A percentile compares a stretch with the other conserved stretches of the same genome.
Conservation (phyloP, 2,797 vertebrate species). For the Morus bassanus region DNA sequence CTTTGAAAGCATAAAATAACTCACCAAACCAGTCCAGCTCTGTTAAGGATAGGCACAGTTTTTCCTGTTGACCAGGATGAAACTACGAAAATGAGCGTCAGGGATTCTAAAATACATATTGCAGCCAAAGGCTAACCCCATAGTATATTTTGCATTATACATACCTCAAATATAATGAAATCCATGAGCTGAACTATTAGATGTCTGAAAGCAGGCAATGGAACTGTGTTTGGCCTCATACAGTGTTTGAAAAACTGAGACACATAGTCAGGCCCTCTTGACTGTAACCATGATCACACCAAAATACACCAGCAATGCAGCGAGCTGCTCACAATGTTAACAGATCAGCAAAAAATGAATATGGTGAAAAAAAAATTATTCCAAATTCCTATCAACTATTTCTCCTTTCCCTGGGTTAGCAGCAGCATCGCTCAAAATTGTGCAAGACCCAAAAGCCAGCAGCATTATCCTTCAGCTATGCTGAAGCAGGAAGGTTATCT, state of each 20-base stretch:
- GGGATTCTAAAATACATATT: not conserved
- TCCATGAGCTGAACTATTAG: not conserved
- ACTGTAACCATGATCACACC: not conserved
- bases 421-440: not conserved
- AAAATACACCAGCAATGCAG: not conserved
- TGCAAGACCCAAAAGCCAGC: not conserved
- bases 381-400: not conserved
- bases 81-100: not conserved
- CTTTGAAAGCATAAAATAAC: not conserved
- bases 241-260: not conserved
- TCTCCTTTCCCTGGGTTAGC: not conserved
- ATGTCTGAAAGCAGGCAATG: not conserved
- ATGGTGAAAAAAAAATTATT: not conserved
- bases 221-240: not conserved
- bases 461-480: not conserved
- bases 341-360: not conserved
- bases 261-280: fast-evolving
- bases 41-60: not conserved
- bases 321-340: fast-evolving
- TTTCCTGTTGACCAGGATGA: not conserved
- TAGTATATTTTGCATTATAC: not conserved
- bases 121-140: not conserved
- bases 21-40: not conserved
- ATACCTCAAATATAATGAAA: not conserved
- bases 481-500: not conserved